Evolutionary conservation across 2,797 vertebrate genomes (phyloP), one percentile per base, ranked within the genome.

Genomic region (Phrynocephalus guinanensis): DNA sequence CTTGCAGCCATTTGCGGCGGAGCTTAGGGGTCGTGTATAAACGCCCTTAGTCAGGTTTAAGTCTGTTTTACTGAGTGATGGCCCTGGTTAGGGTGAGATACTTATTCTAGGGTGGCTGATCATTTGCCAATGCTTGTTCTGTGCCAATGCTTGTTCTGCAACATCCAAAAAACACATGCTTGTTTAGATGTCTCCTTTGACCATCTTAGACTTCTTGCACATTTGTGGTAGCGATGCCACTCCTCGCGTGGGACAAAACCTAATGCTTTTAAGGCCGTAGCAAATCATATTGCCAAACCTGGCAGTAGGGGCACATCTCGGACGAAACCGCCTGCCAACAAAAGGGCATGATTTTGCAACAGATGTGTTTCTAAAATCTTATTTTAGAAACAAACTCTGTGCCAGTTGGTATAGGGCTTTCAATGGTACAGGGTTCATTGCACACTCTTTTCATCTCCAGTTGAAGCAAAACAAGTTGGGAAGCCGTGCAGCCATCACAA

Each of bases 371-470:
- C 15, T 50, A 24, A 15, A 13, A 77, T 48, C 24, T 77, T 44
- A 77, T 77, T 77, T 77, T 50, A 50, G 75, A 77, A 77, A 77
- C 44, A 77, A 77, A 77, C 24, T 28, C 72, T 20, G 75, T 77
- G 44, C 75, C 75, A 77, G 26, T 48, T 77, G 75, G 48, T 77
- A 24, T 77, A 50, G 44, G 44, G 75, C 44, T 50, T 77, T 77
- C 48, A 77, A 18, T 3, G 50, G 22, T 10, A 77, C 1, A 33
- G 44, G 11, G 75, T 77, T 77, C 9, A 50, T 22, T 10, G 24
- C 75, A 50, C 15, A 24, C 22, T 77, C 3, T 50, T 50, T 26
- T 50, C 24, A 48, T 1, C 38, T 44, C 1, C 44, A 48, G 38
- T 44, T 44, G 38, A 44, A 44, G 38, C 38, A 44, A 44, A 44